Percentiles rank a stretch among this genome's conserved stretches.
These are phyloP conservation scores for Nesoenas mayeri DNA, from an alignment of 2,113 vertebrate species.

Conservation along the genomic window DNA sequence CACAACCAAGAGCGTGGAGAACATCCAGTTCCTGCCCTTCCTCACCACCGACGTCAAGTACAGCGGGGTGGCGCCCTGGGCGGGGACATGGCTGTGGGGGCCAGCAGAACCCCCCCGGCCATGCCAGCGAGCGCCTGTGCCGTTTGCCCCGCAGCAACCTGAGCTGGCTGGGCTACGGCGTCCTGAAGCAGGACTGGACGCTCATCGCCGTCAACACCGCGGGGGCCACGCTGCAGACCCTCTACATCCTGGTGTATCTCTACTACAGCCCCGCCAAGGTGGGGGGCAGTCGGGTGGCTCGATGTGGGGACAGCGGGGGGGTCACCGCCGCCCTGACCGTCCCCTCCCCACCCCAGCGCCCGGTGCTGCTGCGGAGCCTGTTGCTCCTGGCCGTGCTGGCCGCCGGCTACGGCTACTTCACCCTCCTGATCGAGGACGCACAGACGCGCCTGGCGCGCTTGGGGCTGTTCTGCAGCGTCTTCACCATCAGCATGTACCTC, in stretches of 20 bases:
- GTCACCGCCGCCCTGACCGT: not conserved
- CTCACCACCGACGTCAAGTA: conserved; percentile 92
- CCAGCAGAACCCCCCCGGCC: not conserved
- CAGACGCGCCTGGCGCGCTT: conserved; percentile 75
- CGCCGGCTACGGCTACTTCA: conserved; percentile 82
- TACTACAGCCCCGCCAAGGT: conserved; percentile 86
- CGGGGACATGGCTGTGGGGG: not conserved
- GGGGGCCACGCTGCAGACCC: conserved; percentile 83
- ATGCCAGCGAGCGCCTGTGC: not conserved
- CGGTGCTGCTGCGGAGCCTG: conserved; percentile 64
- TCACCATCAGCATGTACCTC: conserved; percentile 94
- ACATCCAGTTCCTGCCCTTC: conserved; percentile 92
- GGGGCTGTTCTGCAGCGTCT: conserved; percentile 88
- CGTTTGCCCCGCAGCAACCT: conserved; percentile 80
- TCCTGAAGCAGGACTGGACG: conserved; percentile 83
- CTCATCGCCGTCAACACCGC: conserved; percentile 83
- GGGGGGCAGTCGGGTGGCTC: not conserved
- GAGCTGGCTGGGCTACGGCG: conserved; percentile 91
- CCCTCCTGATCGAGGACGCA: conserved; percentile 57
- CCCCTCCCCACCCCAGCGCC: conserved; percentile 69
- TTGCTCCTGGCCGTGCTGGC: conserved; percentile 69
- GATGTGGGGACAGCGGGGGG: too few species aligned
- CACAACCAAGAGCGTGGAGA: conserved; percentile 81
- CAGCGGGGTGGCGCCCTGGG: not conserved
- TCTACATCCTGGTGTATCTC: conserved; percentile 85